Evolutionary conservation across 2,888 invertebrate genomes (phyloP).

Genomic region (Neoscelio sp.): DNA sequence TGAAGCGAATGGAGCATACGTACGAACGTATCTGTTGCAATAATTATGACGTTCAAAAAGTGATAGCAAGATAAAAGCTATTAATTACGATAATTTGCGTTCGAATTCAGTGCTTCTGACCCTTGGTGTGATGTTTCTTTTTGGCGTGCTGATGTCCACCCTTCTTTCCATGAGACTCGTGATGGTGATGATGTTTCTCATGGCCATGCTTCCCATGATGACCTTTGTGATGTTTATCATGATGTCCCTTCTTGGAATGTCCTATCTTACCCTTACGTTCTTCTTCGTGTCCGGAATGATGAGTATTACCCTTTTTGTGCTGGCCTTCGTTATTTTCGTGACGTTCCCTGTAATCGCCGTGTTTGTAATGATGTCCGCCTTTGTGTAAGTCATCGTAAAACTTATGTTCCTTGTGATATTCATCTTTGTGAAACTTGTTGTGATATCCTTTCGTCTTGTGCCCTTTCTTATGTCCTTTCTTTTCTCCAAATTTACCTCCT

Average conservation of each 20-base stretch:
- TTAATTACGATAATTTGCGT: background rate
- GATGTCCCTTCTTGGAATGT: conserved; percentile 86
- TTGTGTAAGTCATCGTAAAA: conserved; percentile 91
- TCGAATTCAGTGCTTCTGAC: conserved; percentile 63
- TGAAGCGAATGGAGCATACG: background rate
- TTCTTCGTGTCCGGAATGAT: conserved; percentile 86
- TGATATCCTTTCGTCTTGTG: conserved; percentile 91
- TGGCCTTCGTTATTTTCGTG: conserved; percentile 86
- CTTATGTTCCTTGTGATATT: conserved; percentile 91
- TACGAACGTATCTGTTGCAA: background rate
- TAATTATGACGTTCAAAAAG: conserved; percentile 10
- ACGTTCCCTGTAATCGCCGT: conserved; percentile 87
- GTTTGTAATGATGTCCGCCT: conserved; percentile 88
- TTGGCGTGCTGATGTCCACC: conserved; percentile 85
- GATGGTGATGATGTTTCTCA: conserved; percentile 86
- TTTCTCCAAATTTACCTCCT: conserved; percentile 89
- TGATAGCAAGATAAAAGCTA: conserved; percentile 19
- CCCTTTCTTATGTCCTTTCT: conserved; percentile 90
- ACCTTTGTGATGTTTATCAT: conserved; percentile 87
- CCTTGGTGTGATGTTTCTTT: conserved; percentile 80
- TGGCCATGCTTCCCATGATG: conserved; percentile 86
- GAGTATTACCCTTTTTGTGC: conserved; percentile 87
- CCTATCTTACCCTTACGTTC: conserved; percentile 88
- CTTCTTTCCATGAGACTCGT: conserved; percentile 86
- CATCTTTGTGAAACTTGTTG: conserved; percentile 91